Evolutionary conservation across 2,797 vertebrate species (phyloP), one percentile per base, ranked within the genome.

Genomic region (Enteromius afrohamiltoni): DNA sequence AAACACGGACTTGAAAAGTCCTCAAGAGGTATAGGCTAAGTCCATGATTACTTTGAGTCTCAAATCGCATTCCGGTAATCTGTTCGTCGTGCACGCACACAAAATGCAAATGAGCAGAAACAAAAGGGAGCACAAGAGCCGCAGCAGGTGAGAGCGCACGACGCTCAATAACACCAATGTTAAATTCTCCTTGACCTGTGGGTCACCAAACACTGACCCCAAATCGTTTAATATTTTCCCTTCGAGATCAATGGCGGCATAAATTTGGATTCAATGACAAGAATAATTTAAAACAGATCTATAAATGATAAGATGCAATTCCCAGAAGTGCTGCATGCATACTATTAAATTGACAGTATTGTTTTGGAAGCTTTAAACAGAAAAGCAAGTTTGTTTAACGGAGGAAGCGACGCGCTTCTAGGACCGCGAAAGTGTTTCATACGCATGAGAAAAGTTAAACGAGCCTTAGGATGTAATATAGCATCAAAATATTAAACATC

Each of bases 151-250:
- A 95, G 92, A 94, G 95, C 96, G 93, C 34, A 95, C 95, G 95
- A 96, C 95, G 96, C 96, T 96, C 96, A 96, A 98, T 98, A 97
- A 97, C 95, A 96, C 95, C 96, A 97, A 98, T 96, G 96, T 96
- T 96, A 95, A 95, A 96, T 96, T 98, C 97, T 97, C 97, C 97
- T 99, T 98, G 97, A 99, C 97, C 98, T 89, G 87, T 87, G 86
- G 97, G 97, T 98, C 97, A 96, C 93, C 90, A 93, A 96, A 97
- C 96, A 97, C 96, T 96, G 97, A 97, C 96, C 96, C 95, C 95
- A 96, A 97, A 97, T 96, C 96, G 96, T 97, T 98, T 98, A 97
- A 98, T 99, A 98, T 98, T 99, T 98, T 98, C 96, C 96, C 95
- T 95, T 95, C 95, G 91, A 95, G 97, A 99, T 99, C 98, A 99